Evolutionary conservation across 2,888 invertebrate species (phyloP).

Genomic region (Tachina fera): DNA sequence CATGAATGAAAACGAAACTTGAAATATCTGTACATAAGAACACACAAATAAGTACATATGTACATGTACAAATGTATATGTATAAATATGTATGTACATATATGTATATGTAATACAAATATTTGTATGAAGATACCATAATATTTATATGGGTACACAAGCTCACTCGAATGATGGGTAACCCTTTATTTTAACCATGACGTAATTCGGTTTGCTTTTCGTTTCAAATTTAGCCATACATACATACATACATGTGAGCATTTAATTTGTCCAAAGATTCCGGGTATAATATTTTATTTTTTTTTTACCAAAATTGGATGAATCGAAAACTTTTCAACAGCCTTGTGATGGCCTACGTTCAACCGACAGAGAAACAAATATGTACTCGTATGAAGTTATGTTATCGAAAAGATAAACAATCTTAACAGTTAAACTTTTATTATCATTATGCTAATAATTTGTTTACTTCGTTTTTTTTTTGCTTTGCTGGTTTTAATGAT

Average conservation of each 20-base stretch:
- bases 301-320: constrained; percentile 5
- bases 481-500: background rate
- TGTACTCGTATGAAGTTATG: too few species aligned
- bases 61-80: background rate
- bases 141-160: background rate
- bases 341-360: background rate
- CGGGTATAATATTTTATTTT: background rate
- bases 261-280: constrained; percentile 20
- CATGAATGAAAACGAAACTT: constrained; percentile 16
- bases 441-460: constrained; percentile 46
- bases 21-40: constrained; percentile 7
- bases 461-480: constrained; percentile 23
- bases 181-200: constrained; percentile 37
- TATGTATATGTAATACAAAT: background rate
- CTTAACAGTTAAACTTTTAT: constrained; percentile 15
- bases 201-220: constrained; percentile 24
- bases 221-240: background rate
- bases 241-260: background rate
- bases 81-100: background rate
- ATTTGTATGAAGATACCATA: background rate
- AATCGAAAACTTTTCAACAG: constrained; percentile 5
- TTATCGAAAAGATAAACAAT: constrained; percentile 44
- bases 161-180: background rate
- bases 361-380: background rate
- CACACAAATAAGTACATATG: background rate